A percentile compares a stretch with the other conserved stretches of the same genome.
Evolutionary conservation across 2,888 invertebrate genomes (phyloP).

Genomic region (Leptinotarsa peninsularis): DNA sequence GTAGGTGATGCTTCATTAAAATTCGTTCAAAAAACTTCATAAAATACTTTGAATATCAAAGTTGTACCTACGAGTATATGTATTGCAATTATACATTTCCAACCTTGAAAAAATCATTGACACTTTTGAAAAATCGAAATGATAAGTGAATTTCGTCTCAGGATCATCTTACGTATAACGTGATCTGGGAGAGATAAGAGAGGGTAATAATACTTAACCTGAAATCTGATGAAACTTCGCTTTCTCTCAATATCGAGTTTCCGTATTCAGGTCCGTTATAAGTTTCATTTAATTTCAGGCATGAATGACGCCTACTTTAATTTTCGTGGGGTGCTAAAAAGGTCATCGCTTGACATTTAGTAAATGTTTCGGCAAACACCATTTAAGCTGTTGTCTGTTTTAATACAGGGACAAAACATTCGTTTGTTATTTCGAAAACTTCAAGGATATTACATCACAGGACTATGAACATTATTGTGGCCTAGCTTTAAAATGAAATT

Average conservation of each 20-base stretch:
- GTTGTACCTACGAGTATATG: too few species aligned
- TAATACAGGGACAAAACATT: constrained; percentile 27
- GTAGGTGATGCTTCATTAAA: too few species aligned
- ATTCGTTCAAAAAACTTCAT: too few species aligned
- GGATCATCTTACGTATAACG: too few species aligned
- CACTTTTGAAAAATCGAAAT: too few species aligned
- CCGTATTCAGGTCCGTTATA: constrained; percentile 44
- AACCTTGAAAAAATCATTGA: too few species aligned
- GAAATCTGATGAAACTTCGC: constrained; percentile 31
- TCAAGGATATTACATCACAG: background rate
- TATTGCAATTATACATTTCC: too few species aligned
- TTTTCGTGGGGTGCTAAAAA: constrained; percentile 58
- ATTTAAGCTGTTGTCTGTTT: constrained; percentile 45
- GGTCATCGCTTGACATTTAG: constrained; percentile 58
- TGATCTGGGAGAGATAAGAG: background rate
- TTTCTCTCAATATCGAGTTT: constrained; percentile 34
- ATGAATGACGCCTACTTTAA: constrained; percentile 59
- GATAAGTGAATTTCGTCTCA: too few species aligned
- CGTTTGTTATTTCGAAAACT: constrained; percentile 13
- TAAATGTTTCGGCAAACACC: constrained; percentile 46
- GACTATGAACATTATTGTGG: background rate
- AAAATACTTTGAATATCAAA: too few species aligned
- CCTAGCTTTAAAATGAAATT: background rate
- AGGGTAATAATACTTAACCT: constrained; percentile 28
- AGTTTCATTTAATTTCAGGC: constrained; percentile 60